A percentile compares a stretch with the other conserved stretches of the same genome.
Conservation (phyloP, 2,113 vertebrate species). For the Semicossyphus pulcher region DNA sequence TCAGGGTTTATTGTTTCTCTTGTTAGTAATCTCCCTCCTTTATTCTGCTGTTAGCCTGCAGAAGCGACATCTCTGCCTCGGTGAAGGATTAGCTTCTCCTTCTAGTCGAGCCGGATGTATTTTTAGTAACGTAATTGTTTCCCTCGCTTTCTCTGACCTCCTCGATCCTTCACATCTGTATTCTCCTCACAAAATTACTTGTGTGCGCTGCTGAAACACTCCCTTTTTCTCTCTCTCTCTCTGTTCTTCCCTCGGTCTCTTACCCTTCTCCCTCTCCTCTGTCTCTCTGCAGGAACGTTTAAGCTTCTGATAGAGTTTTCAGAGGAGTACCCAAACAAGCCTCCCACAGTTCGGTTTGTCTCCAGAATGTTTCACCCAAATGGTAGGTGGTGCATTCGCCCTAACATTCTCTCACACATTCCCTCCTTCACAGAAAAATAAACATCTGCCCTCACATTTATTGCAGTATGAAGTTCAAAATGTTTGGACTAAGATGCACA, state of each 20-base stretch:
- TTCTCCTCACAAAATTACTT: slow-evolving; percentile 8
- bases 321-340: slow-evolving; percentile 99
- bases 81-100: slow-evolving; percentile 29
- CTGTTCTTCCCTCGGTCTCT: not conserved
- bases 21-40: slow-evolving; percentile 9
- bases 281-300: slow-evolving; percentile 91
- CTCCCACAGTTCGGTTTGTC: slow-evolving; percentile 98
- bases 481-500: not conserved
- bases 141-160: slow-evolving; percentile 17
- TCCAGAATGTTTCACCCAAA: slow-evolving; percentile 99
- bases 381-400: slow-evolving; percentile 84
- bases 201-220: not conserved
- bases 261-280: not conserved
- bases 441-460: not conserved
- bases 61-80: slow-evolving; percentile 32
- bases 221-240: not conserved
- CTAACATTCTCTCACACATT: not conserved
- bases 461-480: not conserved
- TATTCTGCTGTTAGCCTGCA: slow-evolving; percentile 20
- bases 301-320: slow-evolving; percentile 99
- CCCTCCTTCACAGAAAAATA: not conserved
- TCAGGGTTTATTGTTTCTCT: slow-evolving; percentile 29
- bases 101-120: slow-evolving; percentile 22
- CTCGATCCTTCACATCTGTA: slow-evolving; percentile 24
- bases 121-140: slow-evolving; percentile 55